Conservation (phyloP, 2,113 vertebrate species). For the Phoenicopterus ruber region DNA sequence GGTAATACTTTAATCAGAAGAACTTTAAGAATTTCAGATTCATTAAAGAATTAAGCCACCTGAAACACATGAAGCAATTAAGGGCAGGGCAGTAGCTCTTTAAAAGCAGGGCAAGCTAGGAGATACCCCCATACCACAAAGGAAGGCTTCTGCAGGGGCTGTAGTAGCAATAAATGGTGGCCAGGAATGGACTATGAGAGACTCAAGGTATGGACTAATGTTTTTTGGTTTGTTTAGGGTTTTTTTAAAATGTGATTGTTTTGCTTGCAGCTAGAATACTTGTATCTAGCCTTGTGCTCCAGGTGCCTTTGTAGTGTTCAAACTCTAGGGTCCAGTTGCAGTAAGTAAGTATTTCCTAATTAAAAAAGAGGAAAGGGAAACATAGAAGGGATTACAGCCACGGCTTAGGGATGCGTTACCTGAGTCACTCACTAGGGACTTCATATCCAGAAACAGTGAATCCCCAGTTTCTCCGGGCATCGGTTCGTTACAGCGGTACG, state of each 20-base stretch:
- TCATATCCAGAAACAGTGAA: rapidly evolving
- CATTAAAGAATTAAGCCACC: neutral
- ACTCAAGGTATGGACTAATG: neutral
- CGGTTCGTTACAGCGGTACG: neutral
- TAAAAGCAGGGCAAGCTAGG: neutral
- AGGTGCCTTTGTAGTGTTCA: neutral
- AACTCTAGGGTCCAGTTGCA: neutral
- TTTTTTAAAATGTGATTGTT: neutral
- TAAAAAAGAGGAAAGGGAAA: neutral
- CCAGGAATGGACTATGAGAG: neutral
- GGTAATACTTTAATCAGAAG: neutral
- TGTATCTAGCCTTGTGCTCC: neutral
- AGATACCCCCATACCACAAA: neutral
- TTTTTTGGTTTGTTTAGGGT: neutral
- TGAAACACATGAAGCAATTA: neutral
- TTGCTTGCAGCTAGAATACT: neutral
- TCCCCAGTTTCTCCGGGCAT: neutral
- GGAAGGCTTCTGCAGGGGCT: rapidly evolving
- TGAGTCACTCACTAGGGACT: neutral
- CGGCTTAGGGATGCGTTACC: neutral
- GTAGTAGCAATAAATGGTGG: neutral
- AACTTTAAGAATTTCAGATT: neutral
- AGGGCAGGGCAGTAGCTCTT: neutral
- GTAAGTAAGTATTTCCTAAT: neutral
- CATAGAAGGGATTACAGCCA: neutral